Base-by-base conservation (phyloP, 1,140 invertebrate species). In the Zaprionus lachaisei region DNA sequence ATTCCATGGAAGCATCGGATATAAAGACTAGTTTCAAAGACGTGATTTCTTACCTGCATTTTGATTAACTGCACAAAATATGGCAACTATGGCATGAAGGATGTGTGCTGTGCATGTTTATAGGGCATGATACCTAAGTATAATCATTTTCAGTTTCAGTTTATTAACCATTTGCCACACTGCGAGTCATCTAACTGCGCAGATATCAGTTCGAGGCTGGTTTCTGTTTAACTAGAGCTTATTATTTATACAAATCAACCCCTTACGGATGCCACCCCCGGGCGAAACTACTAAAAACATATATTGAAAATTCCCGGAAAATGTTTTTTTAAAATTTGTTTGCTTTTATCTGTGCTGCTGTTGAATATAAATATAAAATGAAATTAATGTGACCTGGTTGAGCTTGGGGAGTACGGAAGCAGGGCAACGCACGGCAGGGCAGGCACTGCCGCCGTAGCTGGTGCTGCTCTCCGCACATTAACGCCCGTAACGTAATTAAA, bases 401-500 rank as follows among this genome's bases (percentile, higher is more conserved):
- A 61, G 64, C 41, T 63, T 37, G 34, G 72, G 74, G 61, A 65
- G 74, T 66, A 47, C 7, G 2, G 44, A 1, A 47, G 41, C n/a
- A 17, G n/a, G 41, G 20, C 20, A 20, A 20, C 0, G 41, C n/a
- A 49, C 3, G 47, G 47, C 54, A 38, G 57, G 14, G 55, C 64
- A 15, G 55, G 58, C 41, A n/a, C 5, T 65, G 44, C 44, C 47
- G 51, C 38, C 15, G 38, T 41, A 57, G 56, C 58, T 80, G 71
- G 62, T 83, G 77, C 76, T 72, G 77, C 76, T 72, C 49, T 83
- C 77, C 65, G 76, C 83, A 82, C 83, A 86, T 84, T 89, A 89
- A 90, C 81, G 86, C 77, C 84, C 85, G 85, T 89, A 89, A 89
- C 85, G 85, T 90, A 89, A 89, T 89, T 89, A 89, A 89, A 90